Evolutionary conservation across 1,140 invertebrate genomes (phyloP).

Genomic region (Asobara japonica): DNA sequence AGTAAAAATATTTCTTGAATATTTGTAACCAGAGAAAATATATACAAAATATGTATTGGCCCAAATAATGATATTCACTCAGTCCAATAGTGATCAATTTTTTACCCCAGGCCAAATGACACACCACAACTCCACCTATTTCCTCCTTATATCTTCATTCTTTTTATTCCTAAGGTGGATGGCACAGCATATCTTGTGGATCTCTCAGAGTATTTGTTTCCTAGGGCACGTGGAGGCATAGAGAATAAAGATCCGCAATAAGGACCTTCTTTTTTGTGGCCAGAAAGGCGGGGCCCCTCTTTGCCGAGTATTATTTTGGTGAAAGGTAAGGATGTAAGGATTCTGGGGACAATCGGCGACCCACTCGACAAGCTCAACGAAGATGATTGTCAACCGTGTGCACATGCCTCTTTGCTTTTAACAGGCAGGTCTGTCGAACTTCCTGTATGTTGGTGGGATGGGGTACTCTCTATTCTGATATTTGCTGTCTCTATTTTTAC

Average conservation of each 20-base stretch:
- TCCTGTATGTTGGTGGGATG: conserved; percentile 40
- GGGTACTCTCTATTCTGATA: not conserved
- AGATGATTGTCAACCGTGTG: conserved; percentile 50
- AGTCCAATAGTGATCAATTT: too few relatives aligned
- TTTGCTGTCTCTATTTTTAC: not conserved
- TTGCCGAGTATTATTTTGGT: not conserved
- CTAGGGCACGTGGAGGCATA: not conserved
- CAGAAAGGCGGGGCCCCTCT: conserved; percentile 19
- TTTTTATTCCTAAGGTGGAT: not conserved
- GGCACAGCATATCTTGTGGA: not conserved
- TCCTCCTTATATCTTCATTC: conserved; percentile 11
- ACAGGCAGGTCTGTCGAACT: conserved; percentile 52
- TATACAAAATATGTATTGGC: too few relatives aligned
- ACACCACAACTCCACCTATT: conserved; percentile 19
- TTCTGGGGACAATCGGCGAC: conserved; percentile 10
- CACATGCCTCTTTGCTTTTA: conserved; percentile 46
- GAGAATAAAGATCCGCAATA: conserved; percentile 2
- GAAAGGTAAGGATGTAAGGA: not conserved
- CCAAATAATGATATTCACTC: too few relatives aligned
- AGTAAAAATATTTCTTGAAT: too few relatives aligned
- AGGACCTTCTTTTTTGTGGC: conserved; percentile 27
- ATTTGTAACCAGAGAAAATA: too few relatives aligned
- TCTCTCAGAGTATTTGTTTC: not conserved
- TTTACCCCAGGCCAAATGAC: too few relatives aligned
- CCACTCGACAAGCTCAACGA: conserved; percentile 41